These are phyloP conservation scores for Hybognathus amarus DNA, from an alignment of 2,797 vertebrate species.

Conservation along the genomic window DNA sequence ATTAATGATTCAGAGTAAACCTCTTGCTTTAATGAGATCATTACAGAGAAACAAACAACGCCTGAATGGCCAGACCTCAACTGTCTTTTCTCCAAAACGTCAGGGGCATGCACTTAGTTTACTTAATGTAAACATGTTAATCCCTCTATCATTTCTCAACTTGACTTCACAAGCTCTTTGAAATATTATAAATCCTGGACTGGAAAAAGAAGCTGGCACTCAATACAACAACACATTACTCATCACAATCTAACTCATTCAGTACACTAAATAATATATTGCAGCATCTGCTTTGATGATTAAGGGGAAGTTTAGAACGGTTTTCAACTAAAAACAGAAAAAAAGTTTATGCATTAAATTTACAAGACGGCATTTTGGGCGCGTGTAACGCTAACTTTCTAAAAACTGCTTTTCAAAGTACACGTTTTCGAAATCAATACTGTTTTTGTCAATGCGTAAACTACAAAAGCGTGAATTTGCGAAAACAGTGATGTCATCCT, in stretches of 20 bases:
- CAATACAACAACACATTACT: slow-evolving; percentile 19
- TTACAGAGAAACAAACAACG: slow-evolving; percentile 51
- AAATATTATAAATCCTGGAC: slow-evolving; percentile 3
- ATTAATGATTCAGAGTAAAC: slow-evolving; percentile 65
- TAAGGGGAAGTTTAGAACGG: background rate
- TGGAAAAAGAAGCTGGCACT: background rate
- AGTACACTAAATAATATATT: background rate
- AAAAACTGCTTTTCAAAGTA: background rate
- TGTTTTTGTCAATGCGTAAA: background rate
- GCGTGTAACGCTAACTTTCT: background rate
- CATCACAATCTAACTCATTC: background rate
- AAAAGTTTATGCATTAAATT: background rate
- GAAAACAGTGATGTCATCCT: too few species aligned
- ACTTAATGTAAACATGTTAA: slow-evolving; percentile 25
- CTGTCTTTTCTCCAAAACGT: slow-evolving; percentile 28
- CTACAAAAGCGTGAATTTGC: too few species aligned
- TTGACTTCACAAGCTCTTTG: slow-evolving; percentile 7
- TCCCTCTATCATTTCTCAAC: slow-evolving; percentile 8
- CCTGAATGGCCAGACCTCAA: slow-evolving; percentile 39
- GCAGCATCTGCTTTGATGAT: background rate
- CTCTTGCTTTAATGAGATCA: slow-evolving; percentile 59
- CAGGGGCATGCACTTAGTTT: slow-evolving; percentile 32
- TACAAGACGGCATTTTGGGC: background rate
- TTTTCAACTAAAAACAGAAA: background rate
- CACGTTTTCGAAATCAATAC: background rate